These are phyloP conservation scores for Brachyptera risi DNA, from an alignment of 2,888 invertebrate genomes.

Conservation along the genomic window DNA sequence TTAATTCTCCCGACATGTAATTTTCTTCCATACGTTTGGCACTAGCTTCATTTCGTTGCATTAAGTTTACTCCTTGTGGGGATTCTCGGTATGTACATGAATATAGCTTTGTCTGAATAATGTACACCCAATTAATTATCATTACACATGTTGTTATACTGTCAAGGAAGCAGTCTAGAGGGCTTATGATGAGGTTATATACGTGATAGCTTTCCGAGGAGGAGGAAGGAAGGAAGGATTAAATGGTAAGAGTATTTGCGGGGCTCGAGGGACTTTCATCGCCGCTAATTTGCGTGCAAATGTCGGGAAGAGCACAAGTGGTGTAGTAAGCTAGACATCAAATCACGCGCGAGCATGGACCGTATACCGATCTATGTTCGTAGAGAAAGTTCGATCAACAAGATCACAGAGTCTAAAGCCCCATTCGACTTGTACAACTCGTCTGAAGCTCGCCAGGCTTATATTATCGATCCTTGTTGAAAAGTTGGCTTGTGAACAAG, in stretches of 20 bases:
- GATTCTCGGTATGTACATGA: background rate
- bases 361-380: slow-evolving; percentile 5
- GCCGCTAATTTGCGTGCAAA: slow-evolving; percentile 21
- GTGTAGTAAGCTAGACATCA: background rate
- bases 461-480: slow-evolving; percentile 29
- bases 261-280: background rate
- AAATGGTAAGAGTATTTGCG: slow-evolving; percentile 14
- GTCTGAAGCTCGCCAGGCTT: slow-evolving; percentile 11
- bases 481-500: slow-evolving; percentile 29
- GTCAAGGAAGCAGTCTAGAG: background rate
- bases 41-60: background rate
- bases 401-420: slow-evolving; percentile 9
- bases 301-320: background rate
- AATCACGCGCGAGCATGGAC: background rate
- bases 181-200: background rate
- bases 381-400: slow-evolving; percentile 23
- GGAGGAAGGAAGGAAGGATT: slow-evolving; percentile 15
- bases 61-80: background rate
- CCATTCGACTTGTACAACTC: slow-evolving; percentile 5
- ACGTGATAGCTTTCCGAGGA: background rate
- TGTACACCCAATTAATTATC: slow-evolving; percentile 22
- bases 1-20: no score
- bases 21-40: background rate
- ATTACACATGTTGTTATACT: slow-evolving; percentile 3
- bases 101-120: slow-evolving; percentile 17